A percentile compares a stretch with the other conserved stretches of the same genome.
phyloP scores from a whole-genome alignment of 2,888 invertebrate species.

The Chelonus formosanus region DNA sequence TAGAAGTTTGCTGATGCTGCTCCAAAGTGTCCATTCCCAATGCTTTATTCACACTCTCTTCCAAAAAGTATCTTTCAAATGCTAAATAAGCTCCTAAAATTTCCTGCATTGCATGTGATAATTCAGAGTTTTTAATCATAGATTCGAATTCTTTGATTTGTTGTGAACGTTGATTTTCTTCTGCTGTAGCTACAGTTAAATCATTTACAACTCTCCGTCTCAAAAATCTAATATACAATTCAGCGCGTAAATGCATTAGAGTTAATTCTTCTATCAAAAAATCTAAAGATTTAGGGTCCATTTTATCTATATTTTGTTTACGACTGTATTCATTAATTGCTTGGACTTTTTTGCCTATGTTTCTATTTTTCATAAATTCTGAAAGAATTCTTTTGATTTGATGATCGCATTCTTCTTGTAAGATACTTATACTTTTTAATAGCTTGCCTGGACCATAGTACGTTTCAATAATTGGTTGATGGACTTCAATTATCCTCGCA shows the following conservation, averaged over 20 bases:
- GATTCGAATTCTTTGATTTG: constrained; percentile 70
- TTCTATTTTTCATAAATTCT: constrained; percentile 78
- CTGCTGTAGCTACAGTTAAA: constrained; percentile 70
- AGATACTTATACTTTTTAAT: constrained; percentile 74
- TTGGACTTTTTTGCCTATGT: constrained; percentile 72
- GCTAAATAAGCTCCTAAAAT: constrained; percentile 87
- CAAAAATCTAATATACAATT: constrained; percentile 90
- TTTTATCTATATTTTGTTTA: constrained; percentile 66
- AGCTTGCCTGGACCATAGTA: constrained; percentile 86
- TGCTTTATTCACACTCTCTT: constrained; percentile 93
- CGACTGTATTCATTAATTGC: constrained; percentile 71
- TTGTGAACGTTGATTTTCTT: constrained; percentile 66
- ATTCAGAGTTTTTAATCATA: constrained; percentile 76
- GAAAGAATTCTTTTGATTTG: constrained; percentile 71
- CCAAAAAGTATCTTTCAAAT: constrained; percentile 94
- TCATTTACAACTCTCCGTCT: constrained; percentile 76
- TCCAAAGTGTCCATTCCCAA: constrained; percentile 80
- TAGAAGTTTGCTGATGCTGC: constrained; percentile 80
- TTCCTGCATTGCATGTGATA: constrained; percentile 82
- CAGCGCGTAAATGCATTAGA: constrained; percentile 88
- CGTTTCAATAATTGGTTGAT: constrained; percentile 88
- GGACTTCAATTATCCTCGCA: constrained; percentile 83
- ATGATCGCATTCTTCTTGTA: constrained; percentile 83
- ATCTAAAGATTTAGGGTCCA: constrained; percentile 87
- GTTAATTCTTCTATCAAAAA: constrained; percentile 89